Base-by-base conservation (phyloP, 1,140 invertebrate species). In the Megathymus violae region DNA sequence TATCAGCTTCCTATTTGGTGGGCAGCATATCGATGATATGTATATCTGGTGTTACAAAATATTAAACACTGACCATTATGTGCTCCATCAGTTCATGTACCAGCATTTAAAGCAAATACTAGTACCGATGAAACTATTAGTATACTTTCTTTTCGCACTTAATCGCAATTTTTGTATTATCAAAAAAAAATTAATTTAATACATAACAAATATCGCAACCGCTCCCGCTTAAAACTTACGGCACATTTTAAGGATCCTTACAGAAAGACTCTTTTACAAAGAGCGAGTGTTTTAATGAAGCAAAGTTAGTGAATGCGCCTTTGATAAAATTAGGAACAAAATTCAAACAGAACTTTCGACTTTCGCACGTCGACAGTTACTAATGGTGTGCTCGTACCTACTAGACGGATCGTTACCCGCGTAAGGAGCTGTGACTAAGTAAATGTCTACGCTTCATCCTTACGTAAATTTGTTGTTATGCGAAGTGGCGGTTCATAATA, bases 241-340 rank as follows among this genome's bases (percentile, higher is more conserved):
- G 17, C 72, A 31, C 11, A 47, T 38, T 10, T 16, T 36, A 63
- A 75, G 67, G 73, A 74, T 70, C 67, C 59, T 70, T 46, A 67
- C 47, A 71, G 67, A 75, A 76, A 69, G 67, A 65, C 64, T 63
- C 46, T 62, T 58, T 54, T 51, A 71, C 62, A 73, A 75, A 74
- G 64, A 69, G 25, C 67, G 64, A 68, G 67, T 71, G 68, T 77
- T 76, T 80, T 82, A 78, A 82, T 74, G 75, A 80, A 82, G 76
- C 68, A 74, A 78, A 76, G 54, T 71, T 69, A 36, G 60, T 69
- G 65, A 74, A 71, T 69, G 54, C 67, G 54, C 56, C 64, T 71
- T 71, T 74, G 67, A 74, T 72, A 74, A 60, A 71, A 76, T 76
- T 76, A 72, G 58, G 67, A 59, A 51, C 62, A 58, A 71, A 65